Conservation (phyloP, 2,113 vertebrate genomes). For the Cheilinus undulatus region DNA sequence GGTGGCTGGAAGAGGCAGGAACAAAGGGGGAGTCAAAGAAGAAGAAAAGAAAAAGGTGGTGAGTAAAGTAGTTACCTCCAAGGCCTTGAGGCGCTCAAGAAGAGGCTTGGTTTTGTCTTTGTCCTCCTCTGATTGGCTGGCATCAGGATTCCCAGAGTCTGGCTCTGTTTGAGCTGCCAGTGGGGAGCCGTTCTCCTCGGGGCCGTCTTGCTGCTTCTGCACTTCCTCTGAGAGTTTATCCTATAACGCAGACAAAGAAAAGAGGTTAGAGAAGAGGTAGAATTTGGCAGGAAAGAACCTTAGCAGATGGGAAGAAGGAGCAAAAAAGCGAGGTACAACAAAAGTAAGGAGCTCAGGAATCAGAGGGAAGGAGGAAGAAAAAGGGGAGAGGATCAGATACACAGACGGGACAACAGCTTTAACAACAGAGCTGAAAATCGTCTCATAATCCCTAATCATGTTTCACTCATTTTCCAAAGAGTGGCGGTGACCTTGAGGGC, state of each 20-base stretch:
- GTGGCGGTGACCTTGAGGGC: slow-evolving; percentile 66
- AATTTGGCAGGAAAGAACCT: slow-evolving; percentile 12
- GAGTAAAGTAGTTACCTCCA: slow-evolving; percentile 85
- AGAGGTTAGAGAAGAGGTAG: slow-evolving; percentile 21
- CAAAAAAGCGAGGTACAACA: slow-evolving; percentile 28
- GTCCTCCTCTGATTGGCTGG: slow-evolving; percentile 82
- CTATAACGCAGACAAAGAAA: slow-evolving; percentile 71
- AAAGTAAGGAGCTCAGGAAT: slow-evolving; percentile 31
- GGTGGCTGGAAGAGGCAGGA: no score
- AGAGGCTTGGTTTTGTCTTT: slow-evolving; percentile 85
- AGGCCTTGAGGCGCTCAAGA: slow-evolving; percentile 87
- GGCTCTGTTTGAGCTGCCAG: slow-evolving; percentile 51
- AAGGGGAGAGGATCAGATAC: slow-evolving; percentile 46
- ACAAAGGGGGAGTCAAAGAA: slow-evolving; percentile 9
- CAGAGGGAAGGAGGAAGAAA: slow-evolving; percentile 31
- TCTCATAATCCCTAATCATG: slow-evolving; percentile 72
- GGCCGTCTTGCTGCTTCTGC: slow-evolving; percentile 78
- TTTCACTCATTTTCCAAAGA: slow-evolving; percentile 65
- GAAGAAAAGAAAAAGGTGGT: not conserved
- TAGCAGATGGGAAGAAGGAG: slow-evolving; percentile 57
- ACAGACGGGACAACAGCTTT: slow-evolving; percentile 58
- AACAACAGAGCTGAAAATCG: slow-evolving; percentile 59
- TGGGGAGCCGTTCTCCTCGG: slow-evolving; percentile 67
- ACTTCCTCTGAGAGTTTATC: slow-evolving; percentile 89
- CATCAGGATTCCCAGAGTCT: slow-evolving; percentile 74